Conservation (phyloP, 2,888 invertebrate genomes). For the Drosophila affinis region DNA sequence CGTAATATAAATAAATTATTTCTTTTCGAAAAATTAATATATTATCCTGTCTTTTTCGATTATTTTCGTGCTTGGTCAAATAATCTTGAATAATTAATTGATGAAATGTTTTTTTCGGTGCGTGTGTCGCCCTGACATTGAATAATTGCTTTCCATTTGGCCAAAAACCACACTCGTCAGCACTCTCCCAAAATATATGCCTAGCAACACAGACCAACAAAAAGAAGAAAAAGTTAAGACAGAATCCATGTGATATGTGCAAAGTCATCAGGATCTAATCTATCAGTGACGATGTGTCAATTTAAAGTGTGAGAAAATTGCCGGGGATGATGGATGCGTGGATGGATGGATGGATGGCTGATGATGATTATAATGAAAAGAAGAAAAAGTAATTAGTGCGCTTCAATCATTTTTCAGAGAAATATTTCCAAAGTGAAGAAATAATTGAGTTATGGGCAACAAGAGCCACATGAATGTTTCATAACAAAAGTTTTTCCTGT, state of each 20-base stretch:
- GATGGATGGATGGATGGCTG: conserved; percentile 54
- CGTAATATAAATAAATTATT: not conserved
- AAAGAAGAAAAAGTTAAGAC: conserved; percentile 14
- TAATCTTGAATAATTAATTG: conserved; percentile 80
- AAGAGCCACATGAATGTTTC: not conserved
- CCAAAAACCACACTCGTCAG: conserved; percentile 37
- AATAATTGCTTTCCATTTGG: conserved; percentile 75
- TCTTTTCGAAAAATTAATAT: not conserved
- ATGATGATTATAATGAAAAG: conserved; percentile 42
- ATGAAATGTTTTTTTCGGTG: conserved; percentile 69
- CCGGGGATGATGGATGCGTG: conserved; percentile 38
- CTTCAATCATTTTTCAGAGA: conserved; percentile 23
- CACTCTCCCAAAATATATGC: conserved; percentile 12
- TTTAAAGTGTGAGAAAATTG: conserved; percentile 78
- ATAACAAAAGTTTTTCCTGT: not conserved
- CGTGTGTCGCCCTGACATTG: conserved; percentile 72
- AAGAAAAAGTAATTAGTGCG: conserved; percentile 46
- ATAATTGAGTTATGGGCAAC: not conserved
- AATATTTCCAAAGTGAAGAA: not conserved
- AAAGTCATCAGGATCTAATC: conserved; percentile 80
- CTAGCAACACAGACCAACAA: conserved; percentile 8
- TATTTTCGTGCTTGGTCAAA: conserved; percentile 37
- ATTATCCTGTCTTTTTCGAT: conserved; percentile 4
- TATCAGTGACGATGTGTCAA: conserved; percentile 77
- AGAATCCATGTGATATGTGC: conserved; percentile 43